Evolutionary conservation across 53 echinoderm and acorn worm species (phyloP), one percentile per base, ranked within the genome.

Genomic region (Henricia sp.): DNA sequence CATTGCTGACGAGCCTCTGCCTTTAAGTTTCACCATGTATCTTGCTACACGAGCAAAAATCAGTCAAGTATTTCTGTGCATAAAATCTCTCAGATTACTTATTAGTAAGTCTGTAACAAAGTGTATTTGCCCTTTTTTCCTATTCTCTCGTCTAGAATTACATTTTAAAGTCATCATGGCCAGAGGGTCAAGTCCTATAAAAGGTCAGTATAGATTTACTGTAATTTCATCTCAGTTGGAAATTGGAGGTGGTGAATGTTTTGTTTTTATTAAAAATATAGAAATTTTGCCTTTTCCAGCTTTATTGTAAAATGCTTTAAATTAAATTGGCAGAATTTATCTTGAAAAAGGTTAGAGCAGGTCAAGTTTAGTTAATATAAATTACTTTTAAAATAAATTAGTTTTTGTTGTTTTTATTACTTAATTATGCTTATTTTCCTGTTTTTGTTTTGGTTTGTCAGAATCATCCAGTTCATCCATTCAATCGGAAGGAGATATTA

Each of bases 111-210:
- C 3, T n/a, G 14, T 37, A 50, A 5, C 14, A 27, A 42, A 42
- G 6, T 29, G 42, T 9, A n/a, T 6, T 27, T n/a, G 62, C 28
- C 68, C 20, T 62, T 52, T 35, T 67, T 41, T 32, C 64, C 33
- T 87, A 42, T 83, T 67, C 25, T 68, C 14, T 33, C 0, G 51
- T 84, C 43, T 85, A 96, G 96, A 96, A 69, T 84, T 96, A 63
- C 96, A 96, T 35, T 96, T 96, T 54, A 96, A 92, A 59, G 91
- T 92, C 32, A 89, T 96, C 51, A 96, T 96, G 96, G 92, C 83
- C 26, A 91, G 93, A 83, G 91, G 90, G 52, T 88, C 87, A 51
- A 94, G 94, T 50, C 96, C 96, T 10, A 92, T 90, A 28, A 92
- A 90, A 92, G 96, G 96, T 96, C 70, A 90, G 91, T 35, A 20